These are phyloP conservation scores for Psammodynastes pulverulentus DNA, from an alignment of 2,113 vertebrate species.

Conservation along the genomic window DNA sequence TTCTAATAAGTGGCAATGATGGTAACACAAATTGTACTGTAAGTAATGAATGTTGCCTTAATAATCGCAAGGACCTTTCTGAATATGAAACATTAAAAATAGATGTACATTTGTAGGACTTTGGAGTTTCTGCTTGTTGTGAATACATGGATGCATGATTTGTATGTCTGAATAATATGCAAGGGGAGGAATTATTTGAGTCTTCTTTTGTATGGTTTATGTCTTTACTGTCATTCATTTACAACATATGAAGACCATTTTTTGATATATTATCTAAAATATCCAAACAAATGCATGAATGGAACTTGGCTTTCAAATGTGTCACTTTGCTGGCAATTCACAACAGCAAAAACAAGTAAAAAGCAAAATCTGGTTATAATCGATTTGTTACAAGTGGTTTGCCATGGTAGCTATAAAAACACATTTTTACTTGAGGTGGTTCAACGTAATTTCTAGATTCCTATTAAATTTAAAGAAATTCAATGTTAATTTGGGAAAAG, in stretches of 20 bases:
- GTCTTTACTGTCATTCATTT: neutral
- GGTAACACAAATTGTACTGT: neutral
- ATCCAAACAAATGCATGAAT: neutral
- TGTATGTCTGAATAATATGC: neutral
- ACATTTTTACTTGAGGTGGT: neutral
- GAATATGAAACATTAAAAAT: too few relatives aligned
- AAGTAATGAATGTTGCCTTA: neutral
- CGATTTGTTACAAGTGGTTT: neutral
- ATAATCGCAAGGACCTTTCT: neutral
- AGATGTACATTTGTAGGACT: neutral
- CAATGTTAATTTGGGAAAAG: neutral
- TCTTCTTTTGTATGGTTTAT: neutral
- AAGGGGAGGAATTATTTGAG: neutral
- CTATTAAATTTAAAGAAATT: neutral
- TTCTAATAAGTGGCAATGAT: neutral
- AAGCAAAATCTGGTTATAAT: neutral
- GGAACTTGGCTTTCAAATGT: neutral
- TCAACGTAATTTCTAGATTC: neutral
- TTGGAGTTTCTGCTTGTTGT: neutral
- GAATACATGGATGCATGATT: neutral
- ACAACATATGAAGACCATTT: neutral
- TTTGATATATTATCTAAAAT: neutral
- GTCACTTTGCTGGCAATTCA: neutral
- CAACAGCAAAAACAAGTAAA: neutral
- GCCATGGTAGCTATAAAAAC: neutral